phyloP scores from a whole-genome alignment of 1,140 invertebrate species.

The Ips typographus region DNA sequence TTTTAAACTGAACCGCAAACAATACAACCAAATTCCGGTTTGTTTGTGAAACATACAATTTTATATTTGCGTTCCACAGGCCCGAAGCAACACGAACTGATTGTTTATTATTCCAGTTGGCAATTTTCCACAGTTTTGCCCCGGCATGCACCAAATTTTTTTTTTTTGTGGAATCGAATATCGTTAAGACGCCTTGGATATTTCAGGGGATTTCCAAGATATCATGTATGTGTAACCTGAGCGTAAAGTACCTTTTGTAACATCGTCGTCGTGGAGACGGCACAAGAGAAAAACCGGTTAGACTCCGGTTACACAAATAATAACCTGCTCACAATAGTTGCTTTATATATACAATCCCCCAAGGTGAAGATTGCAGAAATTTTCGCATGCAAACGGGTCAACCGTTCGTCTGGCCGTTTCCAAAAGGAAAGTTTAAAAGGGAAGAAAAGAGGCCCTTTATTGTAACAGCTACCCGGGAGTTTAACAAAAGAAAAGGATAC shows the following conservation, averaged over 20 bases:
- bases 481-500: slow-evolving; percentile 30
- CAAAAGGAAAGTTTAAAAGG: not conserved
- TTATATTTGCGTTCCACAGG: too few species aligned
- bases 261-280: not conserved
- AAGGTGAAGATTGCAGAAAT: not conserved
- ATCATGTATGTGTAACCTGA: slow-evolving; percentile 7
- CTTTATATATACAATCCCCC: not conserved
- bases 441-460: slow-evolving; percentile 15
- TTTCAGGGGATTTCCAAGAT: not conserved
- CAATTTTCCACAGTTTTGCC: too few species aligned
- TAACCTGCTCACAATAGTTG: not conserved
- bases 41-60: too few species aligned
- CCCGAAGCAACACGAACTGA: too few species aligned
- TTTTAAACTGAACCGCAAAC: too few species aligned
- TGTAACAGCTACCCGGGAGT: slow-evolving; percentile 11
- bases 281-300: not conserved
- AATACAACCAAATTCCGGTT: too few species aligned
- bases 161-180: too few species aligned
- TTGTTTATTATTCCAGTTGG: too few species aligned
- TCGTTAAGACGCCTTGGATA: too few species aligned
- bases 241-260: slow-evolving; percentile 6
- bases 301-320: slow-evolving; percentile 8
- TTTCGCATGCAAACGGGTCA: not conserved
- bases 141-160: too few species aligned
- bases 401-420: not conserved